These are phyloP conservation scores for Epistrophe grossulariae DNA, from an alignment of 2,888 invertebrate genomes.

Conservation along the genomic window DNA sequence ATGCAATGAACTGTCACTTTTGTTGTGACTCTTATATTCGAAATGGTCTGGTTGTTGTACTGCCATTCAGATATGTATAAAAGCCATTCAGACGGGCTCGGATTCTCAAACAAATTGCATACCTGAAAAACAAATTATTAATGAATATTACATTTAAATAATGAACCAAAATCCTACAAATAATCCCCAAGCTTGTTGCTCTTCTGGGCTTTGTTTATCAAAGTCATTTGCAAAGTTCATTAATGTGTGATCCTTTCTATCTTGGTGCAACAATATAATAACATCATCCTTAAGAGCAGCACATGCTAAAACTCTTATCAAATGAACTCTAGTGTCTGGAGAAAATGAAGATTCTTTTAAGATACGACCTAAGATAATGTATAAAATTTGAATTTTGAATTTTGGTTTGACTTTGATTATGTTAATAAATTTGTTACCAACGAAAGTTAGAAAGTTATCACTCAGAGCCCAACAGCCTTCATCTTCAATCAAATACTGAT, in stretches of 20 bases:
- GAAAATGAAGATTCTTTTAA: slow-evolving; percentile 86
- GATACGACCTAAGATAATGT: slow-evolving; percentile 84
- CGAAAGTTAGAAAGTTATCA: slow-evolving; percentile 92
- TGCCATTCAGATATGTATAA: slow-evolving; percentile 97
- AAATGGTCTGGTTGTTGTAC: slow-evolving; percentile 89
- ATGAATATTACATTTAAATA: background rate
- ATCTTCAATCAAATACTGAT: slow-evolving; percentile 94
- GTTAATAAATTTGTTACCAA: slow-evolving; percentile 83
- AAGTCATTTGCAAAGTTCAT: slow-evolving; percentile 94
- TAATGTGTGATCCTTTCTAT: slow-evolving; percentile 93
- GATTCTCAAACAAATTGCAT: slow-evolving; percentile 95
- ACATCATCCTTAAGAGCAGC: slow-evolving; percentile 95
- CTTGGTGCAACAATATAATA: slow-evolving; percentile 94
- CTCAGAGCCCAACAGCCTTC: slow-evolving; percentile 97
- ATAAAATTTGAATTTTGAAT: background rate
- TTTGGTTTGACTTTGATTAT: background rate
- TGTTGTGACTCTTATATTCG: slow-evolving; percentile 95
- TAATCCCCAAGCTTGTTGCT: slow-evolving; percentile 91
- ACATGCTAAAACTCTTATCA: slow-evolving; percentile 89
- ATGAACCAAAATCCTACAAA: slow-evolving; percentile 86
- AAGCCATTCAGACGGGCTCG: slow-evolving; percentile 95
- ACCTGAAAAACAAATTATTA: slow-evolving; percentile 85
- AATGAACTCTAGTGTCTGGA: slow-evolving; percentile 87
- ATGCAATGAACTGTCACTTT: slow-evolving; percentile 95
- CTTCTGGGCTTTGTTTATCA: slow-evolving; percentile 89